phyloP scores from a whole-genome alignment of 2,888 invertebrate genomes.

The Eupithecia subumbrata region DNA sequence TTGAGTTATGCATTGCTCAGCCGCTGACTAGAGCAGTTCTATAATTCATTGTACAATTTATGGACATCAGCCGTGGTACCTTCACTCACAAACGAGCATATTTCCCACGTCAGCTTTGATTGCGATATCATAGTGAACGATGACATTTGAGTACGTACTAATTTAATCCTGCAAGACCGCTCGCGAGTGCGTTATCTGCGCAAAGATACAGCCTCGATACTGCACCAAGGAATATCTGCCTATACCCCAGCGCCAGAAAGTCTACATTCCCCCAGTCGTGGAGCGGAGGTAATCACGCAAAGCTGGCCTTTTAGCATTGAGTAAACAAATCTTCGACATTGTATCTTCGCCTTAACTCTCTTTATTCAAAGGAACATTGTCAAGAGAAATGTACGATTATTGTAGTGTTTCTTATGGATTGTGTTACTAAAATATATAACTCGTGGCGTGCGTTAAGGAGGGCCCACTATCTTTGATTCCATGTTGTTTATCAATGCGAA shows the following conservation, averaged over 20 bases:
- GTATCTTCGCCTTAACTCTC: constrained; percentile 80
- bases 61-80: constrained; percentile 65
- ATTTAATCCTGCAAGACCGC: constrained; percentile 70
- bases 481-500: constrained; percentile 78
- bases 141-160: constrained; percentile 78
- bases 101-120: constrained; percentile 83
- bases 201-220: constrained; percentile 61
- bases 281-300: constrained; percentile 69
- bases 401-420: constrained; percentile 80
- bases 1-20: constrained; percentile 70
- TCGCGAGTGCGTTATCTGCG: constrained; percentile 64
- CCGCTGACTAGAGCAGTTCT: constrained; percentile 61
- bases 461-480: constrained; percentile 75
- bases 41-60: constrained; percentile 80
- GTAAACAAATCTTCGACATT: constrained; percentile 82
- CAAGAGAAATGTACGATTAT: constrained; percentile 83
- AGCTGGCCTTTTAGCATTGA: constrained; percentile 71
- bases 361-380: constrained; percentile 82
- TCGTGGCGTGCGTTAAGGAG: constrained; percentile 70
- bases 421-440: constrained; percentile 80
- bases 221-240: constrained; percentile 57
- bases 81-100: constrained; percentile 78
- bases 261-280: constrained; percentile 61
- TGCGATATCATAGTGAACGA: constrained; percentile 80
- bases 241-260: constrained; percentile 63